Base-by-base conservation (phyloP, 2,888 invertebrate genomes). In the Thereva unica region DNA sequence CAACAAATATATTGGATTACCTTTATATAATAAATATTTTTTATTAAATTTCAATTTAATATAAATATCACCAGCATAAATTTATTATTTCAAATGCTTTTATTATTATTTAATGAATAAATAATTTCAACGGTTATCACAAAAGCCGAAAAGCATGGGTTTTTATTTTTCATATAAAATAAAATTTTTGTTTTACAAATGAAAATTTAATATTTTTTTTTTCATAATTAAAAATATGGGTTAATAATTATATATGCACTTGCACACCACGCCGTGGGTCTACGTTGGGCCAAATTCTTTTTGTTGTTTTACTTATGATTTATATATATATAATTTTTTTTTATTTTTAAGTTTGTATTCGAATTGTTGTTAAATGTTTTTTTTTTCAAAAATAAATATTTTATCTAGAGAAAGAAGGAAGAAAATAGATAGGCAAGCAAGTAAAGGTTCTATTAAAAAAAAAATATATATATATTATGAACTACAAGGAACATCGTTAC, bases 231-330 rank as follows among this genome's bases (percentile, higher is more conserved):
- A 23, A 41, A 47, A 10, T 10, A 47, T 10, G 5, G 47, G 5
- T 47, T n/a, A 4, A 47, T 47, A 47, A 47, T 47, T 12, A 47
- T 12, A 10, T 45, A 47, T 47, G n/a, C 47, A 59, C 40, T 50
- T 70, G 71, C 71, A 71, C 72, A 72, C 72, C 69, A 71, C 71
- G 70, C 71, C 67, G 70, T 71, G 70, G 69, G 68, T 71, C 72
- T 72, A 72, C 72, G 71, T 68, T 70, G 71, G 71, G 71, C 72
- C 71, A 71, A 72, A 71, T 67, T 67, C 67, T 47, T 55, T 68
- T 37, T 47, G 38, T 49, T 66, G 41, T 7, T 52, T 59, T 53
- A 45, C 55, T 37, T 57, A 35, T 45, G 4, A 10, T 55, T 55
- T 12, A 55, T 44, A 34, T 37, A 37, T 53, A 44, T n/a, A 34